A percentile compares a stretch with the other conserved stretches of the same genome.
Evolutionary conservation across 2,113 vertebrate genomes (phyloP).

Genomic region (Arothron firmamentum): DNA sequence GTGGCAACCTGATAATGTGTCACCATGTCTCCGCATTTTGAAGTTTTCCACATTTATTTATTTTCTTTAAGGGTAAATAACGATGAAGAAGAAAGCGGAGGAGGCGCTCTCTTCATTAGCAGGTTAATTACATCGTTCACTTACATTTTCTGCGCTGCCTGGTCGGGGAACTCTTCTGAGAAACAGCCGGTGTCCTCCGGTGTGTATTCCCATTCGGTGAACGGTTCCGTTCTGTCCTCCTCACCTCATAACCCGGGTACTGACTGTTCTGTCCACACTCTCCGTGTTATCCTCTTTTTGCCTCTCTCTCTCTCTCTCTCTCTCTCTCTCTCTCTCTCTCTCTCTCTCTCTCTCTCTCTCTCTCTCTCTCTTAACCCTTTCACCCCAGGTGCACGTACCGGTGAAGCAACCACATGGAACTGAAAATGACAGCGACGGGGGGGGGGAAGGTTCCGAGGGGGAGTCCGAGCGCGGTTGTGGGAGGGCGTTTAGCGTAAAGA

Average conservation of each 20-base stretch:
- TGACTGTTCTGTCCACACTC: conserved; percentile 70
- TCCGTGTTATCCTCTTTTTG: conserved; percentile 23
- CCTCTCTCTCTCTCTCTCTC: neutral
- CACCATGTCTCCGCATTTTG: neutral
- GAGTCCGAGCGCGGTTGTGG: conserved; percentile 35
- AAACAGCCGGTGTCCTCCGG: conserved; percentile 1
- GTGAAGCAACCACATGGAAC: conserved; percentile 49
- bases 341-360: neutral
- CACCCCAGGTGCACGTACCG: conserved; percentile 23
- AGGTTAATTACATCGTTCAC: conserved; percentile 8
- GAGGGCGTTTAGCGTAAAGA: conserved; percentile 72
- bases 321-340: neutral
- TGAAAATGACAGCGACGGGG: conserved; percentile 41
- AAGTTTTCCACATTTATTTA: neutral
- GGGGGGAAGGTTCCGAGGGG: conserved; percentile 16
- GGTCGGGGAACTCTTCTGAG: neutral
- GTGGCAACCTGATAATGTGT: neutral
- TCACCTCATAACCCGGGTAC: conserved; percentile 58
- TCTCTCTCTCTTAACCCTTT: neutral
- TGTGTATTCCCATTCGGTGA: conserved; percentile 11
- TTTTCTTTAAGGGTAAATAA: neutral
- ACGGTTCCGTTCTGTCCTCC: conserved; percentile 43
- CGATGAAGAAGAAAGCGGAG: no score
- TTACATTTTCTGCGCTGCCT: conserved; percentile 36
- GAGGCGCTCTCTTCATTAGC: neutral